Evolutionary conservation across 1,140 invertebrate species (phyloP).

Genomic region (Achroia grisella): DNA sequence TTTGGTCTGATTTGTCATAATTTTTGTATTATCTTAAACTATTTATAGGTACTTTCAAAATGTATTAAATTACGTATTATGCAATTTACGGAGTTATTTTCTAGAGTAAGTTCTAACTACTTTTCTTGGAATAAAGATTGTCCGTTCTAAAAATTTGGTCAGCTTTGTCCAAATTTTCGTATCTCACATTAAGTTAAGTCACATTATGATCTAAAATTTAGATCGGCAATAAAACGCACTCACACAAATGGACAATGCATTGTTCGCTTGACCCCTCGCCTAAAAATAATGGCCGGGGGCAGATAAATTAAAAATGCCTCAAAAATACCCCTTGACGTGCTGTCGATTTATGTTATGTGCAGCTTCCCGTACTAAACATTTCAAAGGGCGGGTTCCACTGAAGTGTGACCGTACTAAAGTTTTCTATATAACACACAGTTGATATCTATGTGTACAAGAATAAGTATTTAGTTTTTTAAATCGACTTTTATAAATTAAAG

Average conservation of each 20-base stretch:
- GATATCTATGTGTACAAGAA: not conserved
- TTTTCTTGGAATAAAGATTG: too few relatives aligned
- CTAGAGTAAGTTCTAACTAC: too few relatives aligned
- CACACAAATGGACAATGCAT: constrained; percentile 34
- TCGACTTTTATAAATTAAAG: too few relatives aligned
- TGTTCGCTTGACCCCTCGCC: constrained; percentile 55
- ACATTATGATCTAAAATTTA: constrained; percentile 25
- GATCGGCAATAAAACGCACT: constrained; percentile 55
- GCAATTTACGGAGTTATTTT: too few relatives aligned
- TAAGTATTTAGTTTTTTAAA: not conserved
- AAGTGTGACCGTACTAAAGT: not conserved
- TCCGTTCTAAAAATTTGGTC: too few relatives aligned
- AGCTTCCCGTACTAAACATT: constrained; percentile 7
- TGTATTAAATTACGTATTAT: too few relatives aligned
- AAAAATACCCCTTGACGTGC: constrained; percentile 59
- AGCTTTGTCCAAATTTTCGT: too few relatives aligned
- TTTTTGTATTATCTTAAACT: too few relatives aligned
- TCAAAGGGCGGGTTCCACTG: constrained; percentile 3
- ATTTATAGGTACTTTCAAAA: too few relatives aligned
- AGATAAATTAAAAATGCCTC: constrained; percentile 70
- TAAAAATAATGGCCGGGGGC: constrained; percentile 60
- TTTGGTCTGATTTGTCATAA: too few relatives aligned
- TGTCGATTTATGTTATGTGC: constrained; percentile 22
- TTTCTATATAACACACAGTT: not conserved
- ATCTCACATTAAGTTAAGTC: too few relatives aligned